Evolutionary conservation across 2,888 invertebrate species (phyloP), one percentile per base, ranked within the genome.

Genomic region (Tachina fera): DNA sequence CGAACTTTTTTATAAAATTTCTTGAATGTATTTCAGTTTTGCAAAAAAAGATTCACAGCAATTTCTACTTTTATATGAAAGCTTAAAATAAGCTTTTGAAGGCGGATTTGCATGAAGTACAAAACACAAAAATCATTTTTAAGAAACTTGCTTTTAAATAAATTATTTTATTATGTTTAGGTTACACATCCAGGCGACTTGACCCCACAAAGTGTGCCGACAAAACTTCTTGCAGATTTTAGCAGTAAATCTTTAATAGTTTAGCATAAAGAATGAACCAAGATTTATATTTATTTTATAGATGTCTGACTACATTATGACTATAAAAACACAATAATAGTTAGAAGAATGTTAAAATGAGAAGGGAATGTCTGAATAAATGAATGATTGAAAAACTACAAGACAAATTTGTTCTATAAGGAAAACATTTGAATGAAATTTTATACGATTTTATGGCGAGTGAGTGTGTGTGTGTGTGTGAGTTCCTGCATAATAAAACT

Each of bases 371-470:
- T 9, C 19, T 19, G 58, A 77, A 58, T 58, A 77, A 68, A 68
- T 41, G 56, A 49, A 77, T 51, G 47, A 53, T 67, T n/a, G 19
- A 72, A 70, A 75, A 58, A 63, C 49, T 53, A 75, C 63, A 70
- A 68, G 84, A 83, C 87, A 86, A 84, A 87, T 84, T 84, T 61
- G 79, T 61, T 77, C 82, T 74, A 45, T 49, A 80, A 45, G 14
- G 39, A 78, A 79, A 76, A 76, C 39, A 81, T 56, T 63, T 13
- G 75, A 72, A 61, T 58, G 56, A 71, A 79, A 85, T 56, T 74
- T 56, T 72, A 76, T 60, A 49, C 65, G 39, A 9, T 19, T 22
- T 63, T 49, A 60, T 61, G 31, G 31, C 0, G 22, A 58, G 31
- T 19, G 5, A 19, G 22, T 22, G 11, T 22, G 19, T 47, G 19